Evolutionary conservation across 2,113 vertebrate genomes (phyloP).

Genomic region (Hucho hucho): DNA sequence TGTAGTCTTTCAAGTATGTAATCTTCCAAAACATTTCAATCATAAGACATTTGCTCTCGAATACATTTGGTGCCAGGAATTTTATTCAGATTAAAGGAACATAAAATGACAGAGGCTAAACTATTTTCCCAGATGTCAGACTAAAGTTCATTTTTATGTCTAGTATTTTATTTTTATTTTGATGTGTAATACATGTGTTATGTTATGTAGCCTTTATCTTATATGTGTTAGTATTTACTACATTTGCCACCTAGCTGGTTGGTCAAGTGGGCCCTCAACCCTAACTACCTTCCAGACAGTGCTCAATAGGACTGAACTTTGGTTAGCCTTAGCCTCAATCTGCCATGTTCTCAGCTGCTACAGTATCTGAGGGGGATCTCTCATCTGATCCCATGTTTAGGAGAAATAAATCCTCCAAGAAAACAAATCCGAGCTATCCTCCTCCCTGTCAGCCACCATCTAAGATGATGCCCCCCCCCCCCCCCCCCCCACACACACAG

Average conservation of each 20-base stretch:
- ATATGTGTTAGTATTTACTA: no score
- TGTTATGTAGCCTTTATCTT: no score
- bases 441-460: conserved; percentile 49
- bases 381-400: conserved; percentile 49
- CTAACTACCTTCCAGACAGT: conserved; percentile 6
- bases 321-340: conserved; percentile 28
- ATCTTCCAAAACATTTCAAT: no score
- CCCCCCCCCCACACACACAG: conserved; percentile 14
- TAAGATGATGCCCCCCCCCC: conserved; percentile 24
- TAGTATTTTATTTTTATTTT: no score
- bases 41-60: no score
- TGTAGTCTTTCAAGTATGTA: no score
- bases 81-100: no score
- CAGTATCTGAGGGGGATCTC: conserved; percentile 37
- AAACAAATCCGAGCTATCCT: conserved; percentile 44
- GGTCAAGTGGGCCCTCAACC: not conserved
- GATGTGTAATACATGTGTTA: no score
- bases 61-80: no score
- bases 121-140: no score
- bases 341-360: conserved; percentile 17
- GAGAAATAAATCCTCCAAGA: conserved; percentile 48
- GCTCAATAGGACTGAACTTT: conserved; percentile 7
- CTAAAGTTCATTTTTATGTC: no score
- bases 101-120: no score
- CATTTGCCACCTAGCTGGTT: not conserved